A percentile compares a stretch with the other conserved stretches of the same genome.
phyloP scores from a whole-genome alignment of 2,888 invertebrate species.

The Meandrusa payeni region DNA sequence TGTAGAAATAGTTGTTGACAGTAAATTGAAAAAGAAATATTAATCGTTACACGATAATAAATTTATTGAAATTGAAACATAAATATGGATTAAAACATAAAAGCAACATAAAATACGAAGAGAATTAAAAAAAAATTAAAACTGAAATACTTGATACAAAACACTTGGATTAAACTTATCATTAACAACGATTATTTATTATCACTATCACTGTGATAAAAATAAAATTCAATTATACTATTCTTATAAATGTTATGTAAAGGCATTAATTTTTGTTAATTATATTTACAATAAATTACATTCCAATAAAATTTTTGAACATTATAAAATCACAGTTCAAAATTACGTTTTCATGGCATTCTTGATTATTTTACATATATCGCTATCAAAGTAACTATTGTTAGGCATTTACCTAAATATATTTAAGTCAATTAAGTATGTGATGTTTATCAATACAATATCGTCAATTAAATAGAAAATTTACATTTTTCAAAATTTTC shows the following conservation, averaged over 20 bases:
- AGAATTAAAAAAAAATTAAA: conserved; percentile 12
- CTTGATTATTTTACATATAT: conserved; percentile 43
- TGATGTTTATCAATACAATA: conserved; percentile 41
- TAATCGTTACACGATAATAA: conserved; percentile 69
- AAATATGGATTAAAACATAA: conserved; percentile 15
- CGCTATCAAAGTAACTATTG: conserved; percentile 39
- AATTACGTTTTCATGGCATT: conserved; percentile 75
- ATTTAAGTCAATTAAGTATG: conserved; percentile 59
- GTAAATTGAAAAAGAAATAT: conserved; percentile 7
- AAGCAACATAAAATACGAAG: conserved; percentile 21
- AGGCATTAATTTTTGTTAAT: conserved; percentile 30
- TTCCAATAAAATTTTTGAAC: conserved; percentile 57
- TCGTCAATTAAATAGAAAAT: too few species aligned
- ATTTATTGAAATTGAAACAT: conserved; percentile 24
- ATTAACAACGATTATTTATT: conserved; percentile 3
- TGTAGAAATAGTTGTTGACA: not conserved
- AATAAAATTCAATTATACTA: conserved; percentile 8
- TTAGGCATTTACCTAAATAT: conserved; percentile 48
- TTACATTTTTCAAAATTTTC: too few species aligned
- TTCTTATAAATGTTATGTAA: too few species aligned
- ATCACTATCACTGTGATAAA: conserved; percentile 12
- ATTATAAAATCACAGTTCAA: conserved; percentile 76
- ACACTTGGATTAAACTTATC: conserved; percentile 12
- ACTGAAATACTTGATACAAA: conserved; percentile 5
- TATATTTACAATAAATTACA: conserved; percentile 48